Conservation (phyloP, 2,797 vertebrate species). For the Amazona ochrocephala region DNA sequence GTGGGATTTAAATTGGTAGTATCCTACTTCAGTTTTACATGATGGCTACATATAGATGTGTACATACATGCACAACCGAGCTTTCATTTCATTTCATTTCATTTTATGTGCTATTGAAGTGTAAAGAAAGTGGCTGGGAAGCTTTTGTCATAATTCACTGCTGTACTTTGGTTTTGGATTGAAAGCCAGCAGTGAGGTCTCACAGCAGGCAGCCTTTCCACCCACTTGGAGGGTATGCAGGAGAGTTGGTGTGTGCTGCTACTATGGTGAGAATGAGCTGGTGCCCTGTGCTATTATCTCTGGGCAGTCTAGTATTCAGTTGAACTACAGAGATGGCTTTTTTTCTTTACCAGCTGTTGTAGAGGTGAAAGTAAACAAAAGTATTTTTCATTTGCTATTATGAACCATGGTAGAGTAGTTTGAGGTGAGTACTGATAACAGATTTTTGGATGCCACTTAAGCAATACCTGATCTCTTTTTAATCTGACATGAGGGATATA, state of each 20-base stretch:
- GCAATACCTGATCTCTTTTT: neutral
- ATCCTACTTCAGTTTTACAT: conserved; percentile 12
- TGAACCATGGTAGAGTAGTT: neutral
- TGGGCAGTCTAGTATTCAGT: neutral
- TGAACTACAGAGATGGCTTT: neutral
- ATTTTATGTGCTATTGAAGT: neutral
- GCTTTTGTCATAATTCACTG: neutral
- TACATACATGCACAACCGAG: neutral
- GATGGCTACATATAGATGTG: neutral
- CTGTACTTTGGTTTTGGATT: neutral
- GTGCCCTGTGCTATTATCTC: neutral
- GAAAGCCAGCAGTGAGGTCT: neutral
- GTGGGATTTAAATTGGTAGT: conserved; percentile 19
- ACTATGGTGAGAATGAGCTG: neutral
- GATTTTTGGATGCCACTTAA: neutral
- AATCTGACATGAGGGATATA: neutral
- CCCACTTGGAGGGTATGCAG: neutral
- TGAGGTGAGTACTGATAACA: neutral
- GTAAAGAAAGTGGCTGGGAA: neutral
- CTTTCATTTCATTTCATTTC: neutral
- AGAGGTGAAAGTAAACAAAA: neutral
- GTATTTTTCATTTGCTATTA: neutral
- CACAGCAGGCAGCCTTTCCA: neutral
- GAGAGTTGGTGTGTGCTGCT: neutral
- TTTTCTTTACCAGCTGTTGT: neutral